These are phyloP conservation scores for Anadara kagoshimensis DNA, from an alignment of 1,140 invertebrate genomes.

Conservation along the genomic window DNA sequence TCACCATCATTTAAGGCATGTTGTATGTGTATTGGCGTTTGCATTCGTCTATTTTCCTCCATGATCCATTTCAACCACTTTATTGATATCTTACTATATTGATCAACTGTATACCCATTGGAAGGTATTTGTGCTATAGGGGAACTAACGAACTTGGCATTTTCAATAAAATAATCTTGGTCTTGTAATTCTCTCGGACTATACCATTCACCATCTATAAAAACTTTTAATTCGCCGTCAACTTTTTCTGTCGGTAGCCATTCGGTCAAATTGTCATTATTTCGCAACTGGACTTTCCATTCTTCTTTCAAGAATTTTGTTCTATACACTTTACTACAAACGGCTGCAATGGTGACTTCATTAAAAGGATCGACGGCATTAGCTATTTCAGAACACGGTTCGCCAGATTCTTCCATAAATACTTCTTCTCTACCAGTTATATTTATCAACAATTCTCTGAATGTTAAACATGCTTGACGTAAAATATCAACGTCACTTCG, in stretches of 20 bases:
- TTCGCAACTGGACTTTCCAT: conserved; percentile 16
- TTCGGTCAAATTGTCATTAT: neutral
- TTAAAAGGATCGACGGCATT: neutral
- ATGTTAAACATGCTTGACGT: conserved; percentile 28
- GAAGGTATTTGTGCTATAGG: neutral
- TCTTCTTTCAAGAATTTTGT: conserved; percentile 27
- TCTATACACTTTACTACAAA: neutral
- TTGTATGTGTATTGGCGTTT: neutral
- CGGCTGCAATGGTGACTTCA: conserved; percentile 3
- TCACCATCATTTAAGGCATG: conserved; percentile 41
- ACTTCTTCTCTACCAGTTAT: conserved; percentile 11
- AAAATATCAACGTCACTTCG: conserved; percentile 38
- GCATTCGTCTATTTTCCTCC: neutral
- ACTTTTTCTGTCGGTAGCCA: conserved; percentile 12
- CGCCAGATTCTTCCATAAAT: conserved; percentile 8
- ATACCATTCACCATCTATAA: neutral
- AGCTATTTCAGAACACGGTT: neutral
- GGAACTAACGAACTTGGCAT: conserved; percentile 9
- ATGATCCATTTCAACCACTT: conserved; percentile 20
- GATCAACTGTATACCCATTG: conserved; percentile 22
- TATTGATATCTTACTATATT: conserved; percentile 10
- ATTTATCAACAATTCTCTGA: conserved; percentile 17
- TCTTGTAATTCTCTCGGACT: neutral
- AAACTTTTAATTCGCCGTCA: conserved; percentile 8
- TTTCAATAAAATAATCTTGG: conserved; percentile 9